Evolutionary conservation across 2,113 vertebrate species (phyloP), one percentile per base, ranked within the genome.

Genomic region (Phyllostomus discolor): DNA sequence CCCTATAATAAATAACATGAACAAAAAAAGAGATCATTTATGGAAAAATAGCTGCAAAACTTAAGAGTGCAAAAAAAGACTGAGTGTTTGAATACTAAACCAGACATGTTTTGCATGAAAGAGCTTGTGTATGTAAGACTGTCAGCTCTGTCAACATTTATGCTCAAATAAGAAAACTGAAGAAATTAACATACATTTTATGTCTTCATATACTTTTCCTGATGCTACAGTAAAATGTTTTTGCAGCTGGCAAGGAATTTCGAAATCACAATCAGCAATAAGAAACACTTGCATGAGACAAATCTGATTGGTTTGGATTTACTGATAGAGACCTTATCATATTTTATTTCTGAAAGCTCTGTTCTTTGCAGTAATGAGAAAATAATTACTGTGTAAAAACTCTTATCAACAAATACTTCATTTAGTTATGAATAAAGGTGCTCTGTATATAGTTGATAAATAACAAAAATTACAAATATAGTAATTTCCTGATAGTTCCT

Each of bases 291-390:
- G 2, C 31, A n/a, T 59, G 83, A 92, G 20, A 91, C 1, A 10
- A 52, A 0, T 87, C 52, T 66, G 33, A 93, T 31, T 91, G 82
- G 35, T 62, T 89, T 96, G 43, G 19, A 95, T 57, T 91, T 97
- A 70, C 20, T 97, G 48, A 94, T 33, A 75, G 48, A 93, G 38
- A 70, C 33, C 75, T 96, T 69, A 96, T 76, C 88, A 17, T 70
- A 90, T 75, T 89, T 96, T 89, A 95, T 93, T 96, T 76, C 59
- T 54, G 50, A 96, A 93, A 96, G 31, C 50, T 89, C 80, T 95
- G 69, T 69, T 54, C 84, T 10, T 67, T 80, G 26, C 19, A 62
- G 11, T 87, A 96, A 97, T 84, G 79, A 97, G 80, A 91, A 96
- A 89, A 94, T 89, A 95, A 95, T 91, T 95, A 93, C 66, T 88